Base-by-base conservation (phyloP, 2,113 vertebrate genomes). In the Brachyistius frenatus region DNA sequence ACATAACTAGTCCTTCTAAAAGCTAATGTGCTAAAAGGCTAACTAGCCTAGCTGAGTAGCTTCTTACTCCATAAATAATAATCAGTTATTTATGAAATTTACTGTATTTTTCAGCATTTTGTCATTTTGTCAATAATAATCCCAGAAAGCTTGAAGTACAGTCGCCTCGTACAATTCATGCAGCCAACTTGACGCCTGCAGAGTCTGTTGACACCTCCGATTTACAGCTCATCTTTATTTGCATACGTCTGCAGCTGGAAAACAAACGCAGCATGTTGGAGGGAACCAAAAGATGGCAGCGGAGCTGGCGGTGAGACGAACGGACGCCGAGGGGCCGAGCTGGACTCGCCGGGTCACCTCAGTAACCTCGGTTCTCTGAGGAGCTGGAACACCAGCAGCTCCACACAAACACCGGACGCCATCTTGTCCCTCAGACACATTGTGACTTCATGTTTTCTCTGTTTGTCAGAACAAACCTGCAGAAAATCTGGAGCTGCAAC, bases 141-240 rank as follows among this genome's bases (percentile, higher is more conserved):
- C 23, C 23, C 23, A 23, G 23, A 23, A 23, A 23, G 23, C 23
- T 23, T 23, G 23, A 23, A 23, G 1, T 23, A 23, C 23, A 23
- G 23, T 23, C 23, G 23, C 23, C 23, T 23, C 23, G 3, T 15
- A 57, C n/a, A 41, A 66, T 14, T 68, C 50, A 53, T 0, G 3
- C 53, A 73, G 23, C 10, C 33, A 44, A 68, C 82, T 85, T 80
- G 78, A 79, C 39, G 32, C 66, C 64, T 69, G 57, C 30, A 49
- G 55, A 44, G 33, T 69, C 52, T 37, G 47, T 60, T 2, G 60
- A 56, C 63, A 62, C 0, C 54, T 49, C 46, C 31, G 74, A 82
- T 68, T 80, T 47, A 70, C 2, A n/a, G 67, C 11, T 54, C 0
- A 0, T 8, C 30, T 69, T 16, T 41, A 2, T 58, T 30, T 16